Evolutionary conservation across 2,888 invertebrate species (phyloP), one percentile per base, ranked within the genome.

Genomic region (Caenorhabditis sp.): DNA sequence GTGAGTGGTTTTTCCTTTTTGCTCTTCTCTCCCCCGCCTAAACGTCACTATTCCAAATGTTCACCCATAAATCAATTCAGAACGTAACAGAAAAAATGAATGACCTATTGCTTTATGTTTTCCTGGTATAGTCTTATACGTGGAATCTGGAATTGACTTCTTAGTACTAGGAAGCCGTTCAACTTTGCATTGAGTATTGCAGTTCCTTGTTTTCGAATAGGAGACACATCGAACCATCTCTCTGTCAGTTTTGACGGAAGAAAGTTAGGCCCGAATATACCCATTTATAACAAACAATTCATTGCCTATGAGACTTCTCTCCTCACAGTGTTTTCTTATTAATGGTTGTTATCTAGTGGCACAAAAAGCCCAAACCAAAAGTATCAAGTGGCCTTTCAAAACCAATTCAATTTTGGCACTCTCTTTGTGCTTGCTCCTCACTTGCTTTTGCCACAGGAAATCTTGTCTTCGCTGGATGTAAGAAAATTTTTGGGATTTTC

Each of bases 341-440:
- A 69, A 79, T 79, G 71, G 60, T 51, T 6, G 5, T 79, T 79
- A 65, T 71, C 51, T 26, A 51, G 35, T 20, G 53, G 51, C 64
- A 50, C 53, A 65, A 65, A 60, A 40, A 71, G 56, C 62, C 71
- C 79, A 71, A 65, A 79, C 70, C 65, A 79, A 79, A 79, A 79
- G 79, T 79, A 79, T 79, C 79, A 79, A 79, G 79, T 79, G 79
- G 79, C 71, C 71, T 79, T 71, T 71, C 67, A 60, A 70, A 69
- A 65, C 78, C 79, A 79, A 79, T 79, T 79, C 71, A 71, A 79
- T 79, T 79, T 79, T 44, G 69, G 56, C 71, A 61, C 79, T 71
- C 65, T 78, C 65, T 70, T 70, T 62, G 37, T 69, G 77, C 65
- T 65, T 53, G 47, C 56, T 64, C 64, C 44, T 60, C 60, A 28